phyloP scores from a whole-genome alignment of 2,888 invertebrate species.

The Microchrysa polita region DNA sequence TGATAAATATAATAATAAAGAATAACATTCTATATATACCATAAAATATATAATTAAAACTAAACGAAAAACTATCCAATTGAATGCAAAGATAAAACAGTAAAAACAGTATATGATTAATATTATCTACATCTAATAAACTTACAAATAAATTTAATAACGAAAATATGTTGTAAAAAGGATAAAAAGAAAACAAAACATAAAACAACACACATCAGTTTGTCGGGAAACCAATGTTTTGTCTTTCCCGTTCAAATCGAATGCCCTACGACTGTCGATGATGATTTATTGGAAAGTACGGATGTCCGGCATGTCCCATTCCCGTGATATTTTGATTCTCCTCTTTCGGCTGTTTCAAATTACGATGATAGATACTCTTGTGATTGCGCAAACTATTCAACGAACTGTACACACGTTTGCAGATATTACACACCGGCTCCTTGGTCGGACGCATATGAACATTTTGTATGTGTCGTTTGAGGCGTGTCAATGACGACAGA shows the following conservation, averaged over 20 bases:
- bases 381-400: slow-evolving; percentile 90
- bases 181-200: slow-evolving; percentile 50
- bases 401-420: slow-evolving; percentile 91
- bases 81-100: slow-evolving; percentile 35
- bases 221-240: too few relatives aligned
- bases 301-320: slow-evolving; percentile 52
- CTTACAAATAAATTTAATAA: background rate
- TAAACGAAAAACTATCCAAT: background rate
- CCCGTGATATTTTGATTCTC: slow-evolving; percentile 53
- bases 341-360: slow-evolving; percentile 74
- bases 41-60: too few relatives aligned
- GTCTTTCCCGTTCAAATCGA: slow-evolving; percentile 50
- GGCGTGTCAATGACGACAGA: slow-evolving; percentile 84
- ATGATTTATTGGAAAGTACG: slow-evolving; percentile 61
- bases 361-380: slow-evolving; percentile 92
- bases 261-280: slow-evolving; percentile 63
- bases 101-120: background rate
- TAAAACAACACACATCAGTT: too few relatives aligned
- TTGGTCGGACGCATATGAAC: slow-evolving; percentile 90
- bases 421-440: slow-evolving; percentile 91
- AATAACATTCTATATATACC: background rate
- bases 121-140: background rate
- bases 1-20: slow-evolving; percentile 16
- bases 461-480: slow-evolving; percentile 92
- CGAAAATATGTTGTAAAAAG: slow-evolving; percentile 55